phyloP scores from a whole-genome alignment of 2,888 invertebrate species.

The Nephrotoma appendiculata region DNA sequence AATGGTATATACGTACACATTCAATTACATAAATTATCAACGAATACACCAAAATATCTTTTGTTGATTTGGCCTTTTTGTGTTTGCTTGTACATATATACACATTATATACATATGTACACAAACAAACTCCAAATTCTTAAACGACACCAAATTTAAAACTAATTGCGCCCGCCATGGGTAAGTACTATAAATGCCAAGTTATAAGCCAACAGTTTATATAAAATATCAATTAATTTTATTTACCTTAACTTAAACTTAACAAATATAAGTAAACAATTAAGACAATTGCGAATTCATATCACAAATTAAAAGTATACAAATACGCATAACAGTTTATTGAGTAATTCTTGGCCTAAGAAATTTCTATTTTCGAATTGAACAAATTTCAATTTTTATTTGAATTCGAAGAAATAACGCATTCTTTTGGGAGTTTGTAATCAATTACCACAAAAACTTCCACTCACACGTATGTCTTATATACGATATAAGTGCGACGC shows the following conservation, averaged over 20 bases:
- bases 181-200: not conserved
- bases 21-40: not conserved
- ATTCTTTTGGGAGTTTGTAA: not conserved
- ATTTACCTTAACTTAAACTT: not conserved
- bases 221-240: not conserved
- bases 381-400: not conserved
- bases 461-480: not conserved
- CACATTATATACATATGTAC: not conserved
- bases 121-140: not conserved
- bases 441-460: not conserved
- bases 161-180: not conserved
- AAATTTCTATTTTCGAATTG: not conserved
- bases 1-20: not conserved
- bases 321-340: not conserved
- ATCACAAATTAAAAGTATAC: not conserved
- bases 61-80: not conserved
- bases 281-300: not conserved
- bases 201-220: not conserved
- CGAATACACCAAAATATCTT: not conserved
- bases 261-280: not conserved
- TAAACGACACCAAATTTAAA: not conserved
- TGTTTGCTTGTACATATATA: not conserved
- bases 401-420: not conserved
- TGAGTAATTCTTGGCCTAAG: not conserved
- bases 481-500: not conserved